phyloP scores from a whole-genome alignment of 2,888 invertebrate species.

The Drepanosiphum platanoidis region DNA sequence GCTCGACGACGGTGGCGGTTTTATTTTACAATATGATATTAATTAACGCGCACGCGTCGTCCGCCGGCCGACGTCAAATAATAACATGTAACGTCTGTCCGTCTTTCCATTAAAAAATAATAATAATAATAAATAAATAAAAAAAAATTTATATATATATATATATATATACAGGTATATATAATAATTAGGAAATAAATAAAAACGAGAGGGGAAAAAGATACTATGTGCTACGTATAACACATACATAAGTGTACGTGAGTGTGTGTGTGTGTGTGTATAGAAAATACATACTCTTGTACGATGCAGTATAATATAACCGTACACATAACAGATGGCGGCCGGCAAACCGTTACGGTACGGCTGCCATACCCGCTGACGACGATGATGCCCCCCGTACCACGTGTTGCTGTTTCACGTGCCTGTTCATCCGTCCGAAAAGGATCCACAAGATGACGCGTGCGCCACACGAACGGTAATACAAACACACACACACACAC shows the following conservation, averaged over 20 bases:
- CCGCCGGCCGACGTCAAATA: slow-evolving; percentile 24
- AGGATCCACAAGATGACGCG: slow-evolving; percentile 36
- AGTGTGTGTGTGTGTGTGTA: too few relatives aligned
- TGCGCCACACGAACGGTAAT: background rate
- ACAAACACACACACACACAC: background rate
- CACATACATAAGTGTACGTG: background rate
- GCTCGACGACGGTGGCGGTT: slow-evolving; percentile 8
- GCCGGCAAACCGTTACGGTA: slow-evolving; percentile 52
- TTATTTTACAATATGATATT: slow-evolving; percentile 56
- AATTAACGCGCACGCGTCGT: slow-evolving; percentile 55
- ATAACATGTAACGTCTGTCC: slow-evolving; percentile 24
- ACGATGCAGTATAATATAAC: background rate
- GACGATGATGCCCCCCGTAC: background rate
- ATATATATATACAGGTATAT: background rate
- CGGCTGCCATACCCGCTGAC: slow-evolving; percentile 6
- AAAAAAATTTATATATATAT: background rate
- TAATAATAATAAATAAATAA: background rate
- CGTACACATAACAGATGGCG: slow-evolving; percentile 40
- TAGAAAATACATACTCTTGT: too few relatives aligned
- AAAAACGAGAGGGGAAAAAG: background rate
- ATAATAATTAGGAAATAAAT: background rate
- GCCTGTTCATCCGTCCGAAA: slow-evolving; percentile 46
- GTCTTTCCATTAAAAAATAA: slow-evolving; percentile 41
- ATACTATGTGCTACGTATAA: background rate
- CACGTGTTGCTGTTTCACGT: slow-evolving; percentile 50